A percentile compares a stretch with the other conserved stretches of the same genome.
Conservation (phyloP, 1,140 invertebrate genomes). For the Lepeophtheirus salmonis region DNA sequence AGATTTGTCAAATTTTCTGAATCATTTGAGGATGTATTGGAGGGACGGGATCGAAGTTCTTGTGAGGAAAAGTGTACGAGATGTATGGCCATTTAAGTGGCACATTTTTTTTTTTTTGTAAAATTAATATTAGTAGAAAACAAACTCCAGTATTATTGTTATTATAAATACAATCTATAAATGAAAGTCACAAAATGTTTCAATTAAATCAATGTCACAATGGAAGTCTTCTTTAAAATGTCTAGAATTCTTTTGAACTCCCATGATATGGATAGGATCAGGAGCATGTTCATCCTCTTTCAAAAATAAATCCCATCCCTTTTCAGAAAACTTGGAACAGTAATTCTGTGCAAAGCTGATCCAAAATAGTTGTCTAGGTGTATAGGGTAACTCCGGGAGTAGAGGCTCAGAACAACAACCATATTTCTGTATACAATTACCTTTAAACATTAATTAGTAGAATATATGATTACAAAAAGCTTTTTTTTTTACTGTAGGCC, state of each 20-base stretch:
- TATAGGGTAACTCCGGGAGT: background rate
- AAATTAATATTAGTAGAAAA: background rate
- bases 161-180: background rate
- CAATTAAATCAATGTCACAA: background rate
- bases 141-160: background rate
- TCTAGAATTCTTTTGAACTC: background rate
- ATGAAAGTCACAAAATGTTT: background rate
- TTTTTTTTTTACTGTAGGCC: no score
- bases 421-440: no score
- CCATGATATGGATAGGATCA: background rate
- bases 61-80: background rate
- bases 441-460: no score
- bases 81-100: background rate
- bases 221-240: background rate
- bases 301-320: background rate
- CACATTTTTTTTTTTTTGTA: background rate
- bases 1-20: background rate
- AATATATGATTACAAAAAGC: no score
- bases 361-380: background rate
- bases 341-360: background rate
- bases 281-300: background rate
- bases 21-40: background rate
- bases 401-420: background rate
- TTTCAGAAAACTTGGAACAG: background rate
- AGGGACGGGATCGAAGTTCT: background rate